Conservation (phyloP, 2,888 invertebrate genomes). For the Chloromyia formosa region DNA sequence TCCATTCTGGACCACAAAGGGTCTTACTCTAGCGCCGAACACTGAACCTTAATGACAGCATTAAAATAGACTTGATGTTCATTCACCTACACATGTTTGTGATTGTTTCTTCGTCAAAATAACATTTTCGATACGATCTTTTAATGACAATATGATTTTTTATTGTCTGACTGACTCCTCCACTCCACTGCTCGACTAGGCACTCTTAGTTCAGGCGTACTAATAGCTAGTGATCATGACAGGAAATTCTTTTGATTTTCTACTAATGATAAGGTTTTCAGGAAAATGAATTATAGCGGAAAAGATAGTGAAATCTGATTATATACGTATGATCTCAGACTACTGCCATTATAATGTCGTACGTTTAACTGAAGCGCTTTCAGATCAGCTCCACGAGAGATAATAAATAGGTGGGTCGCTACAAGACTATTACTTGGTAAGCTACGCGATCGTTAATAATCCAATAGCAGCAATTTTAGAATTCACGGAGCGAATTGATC, state of each 20-base stretch:
- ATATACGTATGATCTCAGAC: no score
- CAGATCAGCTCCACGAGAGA: not conserved
- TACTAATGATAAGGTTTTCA: conserved; percentile 26
- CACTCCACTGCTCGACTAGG: not conserved
- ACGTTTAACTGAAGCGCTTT: not conserved
- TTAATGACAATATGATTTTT: not conserved
- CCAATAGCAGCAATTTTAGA: conserved; percentile 28
- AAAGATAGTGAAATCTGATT: conserved; percentile 25
- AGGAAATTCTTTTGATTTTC: conserved; percentile 29
- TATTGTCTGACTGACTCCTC: not conserved
- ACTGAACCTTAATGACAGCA: no score
- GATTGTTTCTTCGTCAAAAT: not conserved
- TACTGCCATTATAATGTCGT: not conserved
- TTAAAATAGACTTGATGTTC: no score
- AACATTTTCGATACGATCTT: not conserved
- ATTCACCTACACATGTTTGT: no score
- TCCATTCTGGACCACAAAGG: no score
- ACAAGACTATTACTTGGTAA: not conserved
- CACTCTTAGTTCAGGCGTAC: no score
- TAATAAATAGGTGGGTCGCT: not conserved
- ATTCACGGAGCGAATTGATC: conserved; percentile 18
- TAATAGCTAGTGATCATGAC: not conserved
- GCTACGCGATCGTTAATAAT: conserved; percentile 4
- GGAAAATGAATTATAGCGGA: conserved; percentile 22
- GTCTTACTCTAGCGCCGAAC: no score